Evolutionary conservation across 2,797 vertebrate species (phyloP).

Genomic region (Rhinella marina): DNA sequence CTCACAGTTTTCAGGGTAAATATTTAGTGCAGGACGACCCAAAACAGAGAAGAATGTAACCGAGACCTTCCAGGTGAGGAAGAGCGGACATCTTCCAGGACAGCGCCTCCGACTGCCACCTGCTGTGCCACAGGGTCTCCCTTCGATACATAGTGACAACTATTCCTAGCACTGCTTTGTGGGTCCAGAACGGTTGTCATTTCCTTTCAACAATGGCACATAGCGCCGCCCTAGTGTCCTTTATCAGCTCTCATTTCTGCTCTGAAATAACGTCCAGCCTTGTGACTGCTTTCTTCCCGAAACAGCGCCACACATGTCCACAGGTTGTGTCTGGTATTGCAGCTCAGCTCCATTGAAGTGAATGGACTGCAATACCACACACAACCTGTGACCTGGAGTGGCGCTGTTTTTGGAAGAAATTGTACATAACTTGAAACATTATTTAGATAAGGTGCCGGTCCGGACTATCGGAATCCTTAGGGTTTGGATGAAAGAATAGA

Average conservation of each 20-base stretch:
- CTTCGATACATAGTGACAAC: not conserved
- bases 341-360: not conserved
- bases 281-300: not conserved
- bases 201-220: not conserved
- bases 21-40: slow-evolving; percentile 50
- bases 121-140: not conserved
- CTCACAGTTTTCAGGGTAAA: slow-evolving; percentile 57
- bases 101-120: not conserved
- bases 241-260: too few species aligned
- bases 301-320: not conserved
- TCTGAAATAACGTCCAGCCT: too few species aligned
- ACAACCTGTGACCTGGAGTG: not conserved
- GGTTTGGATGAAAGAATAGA: too few species aligned
- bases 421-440: not conserved
- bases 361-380: not conserved
- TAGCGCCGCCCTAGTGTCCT: too few species aligned
- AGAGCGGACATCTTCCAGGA: not conserved
- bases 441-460: too few species aligned
- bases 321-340: not conserved
- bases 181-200: not conserved
- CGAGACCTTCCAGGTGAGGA: not conserved
- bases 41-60: slow-evolving; percentile 56
- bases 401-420: not conserved
- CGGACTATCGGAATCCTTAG: too few species aligned
- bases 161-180: too few species aligned